Percentiles rank a stretch among this genome's conserved stretches.
phyloP scores from a whole-genome alignment of 2,113 vertebrate genomes.

The Danionella cerebrum region DNA sequence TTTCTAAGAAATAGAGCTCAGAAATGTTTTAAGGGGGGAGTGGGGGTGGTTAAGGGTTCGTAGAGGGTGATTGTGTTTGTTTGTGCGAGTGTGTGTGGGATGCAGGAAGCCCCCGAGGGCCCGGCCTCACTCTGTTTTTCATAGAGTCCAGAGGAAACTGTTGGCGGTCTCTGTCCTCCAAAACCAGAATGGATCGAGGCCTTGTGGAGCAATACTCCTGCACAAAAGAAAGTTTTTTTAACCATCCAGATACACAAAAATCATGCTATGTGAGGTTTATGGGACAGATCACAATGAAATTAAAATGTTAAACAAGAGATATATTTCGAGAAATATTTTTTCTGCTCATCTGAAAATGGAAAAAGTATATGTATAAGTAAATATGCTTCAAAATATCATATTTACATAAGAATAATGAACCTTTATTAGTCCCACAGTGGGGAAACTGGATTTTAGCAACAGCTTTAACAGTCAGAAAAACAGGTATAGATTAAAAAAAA shows the following conservation, averaged over 20 bases:
- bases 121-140: conserved; percentile 62
- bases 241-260: not conserved
- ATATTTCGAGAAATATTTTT: too few species aligned
- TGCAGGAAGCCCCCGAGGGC: conserved; percentile 71
- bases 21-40: conserved; percentile 38
- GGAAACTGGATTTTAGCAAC: too few species aligned
- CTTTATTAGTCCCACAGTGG: too few species aligned
- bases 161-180: conserved; percentile 66
- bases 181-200: conserved; percentile 65
- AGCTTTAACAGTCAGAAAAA: too few species aligned
- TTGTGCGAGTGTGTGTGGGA: conserved; percentile 62
- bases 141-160: conserved; percentile 67
- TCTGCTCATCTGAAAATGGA: too few species aligned
- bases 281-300: too few species aligned
- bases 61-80: conserved; percentile 67
- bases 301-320: too few species aligned
- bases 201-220: not conserved
- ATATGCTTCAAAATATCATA: too few species aligned
- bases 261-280: not conserved
- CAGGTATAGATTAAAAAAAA: too few species aligned
- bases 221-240: too few species aligned
- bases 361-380: too few species aligned
- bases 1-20: conserved; percentile 34
- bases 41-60: conserved; percentile 40
- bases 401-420: too few species aligned